A percentile compares a stretch with the other conserved stretches of the same genome.
Conservation (phyloP, 2,888 invertebrate genomes). For the Creontiades dilutus region DNA sequence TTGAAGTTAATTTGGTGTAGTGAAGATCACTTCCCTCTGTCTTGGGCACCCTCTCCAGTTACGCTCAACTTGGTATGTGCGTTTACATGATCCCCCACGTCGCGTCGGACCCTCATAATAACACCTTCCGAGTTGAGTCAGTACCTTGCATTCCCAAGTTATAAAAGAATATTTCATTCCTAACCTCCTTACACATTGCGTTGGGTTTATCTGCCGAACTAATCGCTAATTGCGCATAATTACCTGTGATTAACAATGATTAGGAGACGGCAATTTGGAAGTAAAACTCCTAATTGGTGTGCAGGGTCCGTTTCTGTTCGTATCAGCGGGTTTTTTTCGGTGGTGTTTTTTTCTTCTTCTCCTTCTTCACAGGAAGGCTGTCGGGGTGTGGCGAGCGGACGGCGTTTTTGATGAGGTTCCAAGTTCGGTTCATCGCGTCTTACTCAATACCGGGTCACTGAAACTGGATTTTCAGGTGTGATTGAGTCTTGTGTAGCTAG, state of each 20-base stretch:
- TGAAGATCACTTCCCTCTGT: not conserved
- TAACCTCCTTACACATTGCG: constrained; percentile 38
- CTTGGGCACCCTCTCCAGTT: not conserved
- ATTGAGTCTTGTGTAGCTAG: not conserved
- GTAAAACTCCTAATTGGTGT: constrained; percentile 29
- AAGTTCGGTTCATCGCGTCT: constrained; percentile 1
- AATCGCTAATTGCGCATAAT: constrained; percentile 59
- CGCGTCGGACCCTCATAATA: constrained; percentile 5
- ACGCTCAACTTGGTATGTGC: not conserved
- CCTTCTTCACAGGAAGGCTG: constrained; percentile 26
- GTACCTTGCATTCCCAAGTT: constrained; percentile 34
- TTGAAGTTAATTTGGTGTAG: constrained; percentile 39
- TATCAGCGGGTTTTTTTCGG: constrained; percentile 33
- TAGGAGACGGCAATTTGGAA: constrained; percentile 51
- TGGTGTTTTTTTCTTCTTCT: not conserved
- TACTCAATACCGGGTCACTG: constrained; percentile 27
- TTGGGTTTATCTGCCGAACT: constrained; percentile 46
- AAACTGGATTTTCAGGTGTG: constrained; percentile 24
- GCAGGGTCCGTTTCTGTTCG: constrained; percentile 34
- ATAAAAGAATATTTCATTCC: constrained; percentile 50
- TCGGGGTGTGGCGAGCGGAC: constrained; percentile 16
- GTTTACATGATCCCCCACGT: constrained; percentile 3
- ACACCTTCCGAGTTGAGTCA: not conserved
- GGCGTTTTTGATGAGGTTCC: constrained; percentile 18
- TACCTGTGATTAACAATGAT: constrained; percentile 58